Evolutionary conservation across 64 coral and sea anemone species (phyloP), one percentile per base, ranked within the genome.

Genomic region (Montipora capricornis): DNA sequence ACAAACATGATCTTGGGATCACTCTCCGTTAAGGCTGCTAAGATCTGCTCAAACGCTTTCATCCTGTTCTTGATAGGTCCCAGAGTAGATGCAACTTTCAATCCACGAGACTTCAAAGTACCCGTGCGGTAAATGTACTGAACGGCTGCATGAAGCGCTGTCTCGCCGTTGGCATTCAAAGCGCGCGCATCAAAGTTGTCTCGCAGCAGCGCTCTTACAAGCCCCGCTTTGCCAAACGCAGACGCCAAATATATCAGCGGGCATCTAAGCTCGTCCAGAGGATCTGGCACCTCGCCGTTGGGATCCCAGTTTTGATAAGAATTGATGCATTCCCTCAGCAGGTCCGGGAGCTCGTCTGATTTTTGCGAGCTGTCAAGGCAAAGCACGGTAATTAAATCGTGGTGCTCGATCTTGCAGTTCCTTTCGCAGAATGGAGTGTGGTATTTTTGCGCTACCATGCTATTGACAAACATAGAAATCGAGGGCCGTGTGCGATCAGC

Each of bases 311-410:
- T 86, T 45, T 47, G 47, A 19, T 86, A 86, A 3, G 82, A 86
- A 10, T 51, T 29, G 47, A 86, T 86, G 66, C 82, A 86, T 86
- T 86, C 82, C 15, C 16, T 86, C 82, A 86, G 37, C 47, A 86
- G n/a, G 66, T 86, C 82, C 0, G 82, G 82, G 7, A 86, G 64
- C 37, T 86, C 82, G 66, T 86, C 82, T 9, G 66, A 86, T 51
- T 86, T 86, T 86, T 86, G 82, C 82, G 82, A 86, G 47, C 66
- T 86, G 66, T 86, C 82, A 45, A 86, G 46, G 82, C 82, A 86
- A 3, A 86, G 66, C 2, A 86, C 82, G 3, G 82, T 86, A 10
- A 86, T 64, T 4, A 86, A n/a, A 49, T 86, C 82, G 16, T 86
- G 82, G 5, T 86, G 82, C 45, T 86, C 82, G 62, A 86, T 73